Conservation (phyloP, 2,797 vertebrate species). For the Muscicapa comitata region DNA sequence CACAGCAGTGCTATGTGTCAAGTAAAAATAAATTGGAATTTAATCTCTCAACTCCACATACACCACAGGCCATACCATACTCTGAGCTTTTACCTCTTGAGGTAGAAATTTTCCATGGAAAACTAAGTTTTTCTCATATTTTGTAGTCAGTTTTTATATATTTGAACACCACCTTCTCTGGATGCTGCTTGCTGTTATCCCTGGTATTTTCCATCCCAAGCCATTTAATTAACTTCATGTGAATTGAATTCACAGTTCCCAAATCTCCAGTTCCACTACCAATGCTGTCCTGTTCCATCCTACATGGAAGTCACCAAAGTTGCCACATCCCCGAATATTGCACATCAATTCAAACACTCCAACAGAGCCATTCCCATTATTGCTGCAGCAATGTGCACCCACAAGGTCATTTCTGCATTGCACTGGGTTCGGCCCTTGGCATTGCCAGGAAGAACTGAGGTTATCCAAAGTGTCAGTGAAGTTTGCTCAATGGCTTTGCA, state of each 20-base stretch:
- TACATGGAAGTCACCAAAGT: fast-evolving
- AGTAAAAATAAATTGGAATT: background rate
- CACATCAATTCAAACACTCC: background rate
- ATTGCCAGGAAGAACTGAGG: background rate
- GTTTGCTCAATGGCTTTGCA: background rate
- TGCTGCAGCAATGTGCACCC: background rate
- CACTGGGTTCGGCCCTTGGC: background rate
- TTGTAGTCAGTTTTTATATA: background rate
- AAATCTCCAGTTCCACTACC: background rate
- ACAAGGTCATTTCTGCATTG: background rate
- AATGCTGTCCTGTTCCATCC: background rate
- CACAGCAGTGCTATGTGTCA: background rate
- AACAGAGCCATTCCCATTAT: background rate
- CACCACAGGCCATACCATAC: background rate
- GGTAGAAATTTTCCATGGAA: background rate
- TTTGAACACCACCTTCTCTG: background rate
- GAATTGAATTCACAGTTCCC: background rate
- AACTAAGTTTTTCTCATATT: background rate
- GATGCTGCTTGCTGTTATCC: fast-evolving
- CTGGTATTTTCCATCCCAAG: background rate
- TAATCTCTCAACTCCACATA: background rate
- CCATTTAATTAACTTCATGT: background rate
- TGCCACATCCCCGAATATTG: background rate
- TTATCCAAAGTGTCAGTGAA: background rate
- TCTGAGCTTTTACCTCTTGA: background rate